A percentile compares a stretch with the other conserved stretches of the same genome.
phyloP scores from a whole-genome alignment of 2,113 vertebrate genomes.

The Ceyx cyanopectus region DNA sequence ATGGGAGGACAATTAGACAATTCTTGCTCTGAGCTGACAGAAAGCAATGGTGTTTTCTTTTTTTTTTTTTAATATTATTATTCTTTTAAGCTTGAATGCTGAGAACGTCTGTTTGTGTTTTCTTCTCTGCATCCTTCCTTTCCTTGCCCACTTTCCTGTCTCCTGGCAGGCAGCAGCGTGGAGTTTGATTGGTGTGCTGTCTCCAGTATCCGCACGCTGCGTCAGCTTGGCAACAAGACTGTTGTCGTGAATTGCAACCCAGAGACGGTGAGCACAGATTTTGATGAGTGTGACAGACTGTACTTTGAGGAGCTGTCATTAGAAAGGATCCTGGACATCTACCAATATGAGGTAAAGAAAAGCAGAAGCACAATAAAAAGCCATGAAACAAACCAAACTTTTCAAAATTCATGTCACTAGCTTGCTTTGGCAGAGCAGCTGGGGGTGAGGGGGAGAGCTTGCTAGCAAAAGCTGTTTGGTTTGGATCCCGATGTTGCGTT shows the following conservation, averaged over 20 bases:
- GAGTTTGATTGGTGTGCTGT: slow-evolving; percentile 99
- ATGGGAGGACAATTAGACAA: not conserved
- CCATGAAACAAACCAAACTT: not conserved
- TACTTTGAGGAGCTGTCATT: slow-evolving; percentile 97
- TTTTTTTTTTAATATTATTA: not conserved
- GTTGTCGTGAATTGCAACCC: slow-evolving; percentile 97
- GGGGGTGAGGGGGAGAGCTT: not conserved
- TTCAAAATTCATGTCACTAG: slow-evolving; percentile 15
- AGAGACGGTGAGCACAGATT: slow-evolving; percentile 97
- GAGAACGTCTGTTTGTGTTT: not conserved
- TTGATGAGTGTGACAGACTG: slow-evolving; percentile 96
- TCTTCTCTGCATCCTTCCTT: not conserved
- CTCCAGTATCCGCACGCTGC: slow-evolving; percentile 90
- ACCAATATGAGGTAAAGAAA: slow-evolving; percentile 88
- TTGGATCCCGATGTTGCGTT: slow-evolving; percentile 1
- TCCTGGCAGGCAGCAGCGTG: slow-evolving; percentile 90
- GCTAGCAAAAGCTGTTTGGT: slow-evolving; percentile 17
- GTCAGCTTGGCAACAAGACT: slow-evolving; percentile 88
- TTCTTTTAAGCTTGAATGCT: not conserved
- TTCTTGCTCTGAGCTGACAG: not conserved
- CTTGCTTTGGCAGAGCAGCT: not conserved
- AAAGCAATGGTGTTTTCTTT: not conserved
- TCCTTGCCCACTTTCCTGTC: not conserved
- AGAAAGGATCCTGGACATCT: slow-evolving; percentile 95
- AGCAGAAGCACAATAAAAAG: not conserved